A percentile compares a stretch with the other conserved stretches of the same genome.
These are phyloP conservation scores for Pectinophora gossypiella DNA, from an alignment of 1,140 invertebrate species.

Conservation along the genomic window DNA sequence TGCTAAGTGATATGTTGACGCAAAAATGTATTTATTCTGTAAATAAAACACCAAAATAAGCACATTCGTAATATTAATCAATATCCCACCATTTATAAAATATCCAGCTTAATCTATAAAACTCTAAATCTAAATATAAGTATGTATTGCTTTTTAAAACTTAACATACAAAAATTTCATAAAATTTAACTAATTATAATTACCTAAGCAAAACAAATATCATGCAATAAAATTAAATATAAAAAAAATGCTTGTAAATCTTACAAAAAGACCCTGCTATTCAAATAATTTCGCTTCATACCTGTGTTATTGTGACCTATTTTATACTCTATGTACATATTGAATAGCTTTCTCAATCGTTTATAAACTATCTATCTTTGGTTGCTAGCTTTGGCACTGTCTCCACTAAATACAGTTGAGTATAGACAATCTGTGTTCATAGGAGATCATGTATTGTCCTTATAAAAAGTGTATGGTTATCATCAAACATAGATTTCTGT, in stretches of 20 bases:
- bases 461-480: no score
- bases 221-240: constrained; percentile 13
- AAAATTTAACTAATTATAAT: not conserved
- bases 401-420: not conserved
- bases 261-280: constrained; percentile 16
- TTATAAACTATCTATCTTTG: not conserved
- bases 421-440: not conserved
- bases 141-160: constrained; percentile 38
- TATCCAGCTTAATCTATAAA: constrained; percentile 11
- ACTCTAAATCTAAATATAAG: constrained; percentile 7
- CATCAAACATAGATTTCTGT: no score
- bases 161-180: constrained; percentile 13
- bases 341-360: not conserved
- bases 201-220: constrained; percentile 5
- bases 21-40: no score
- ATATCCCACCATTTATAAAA: constrained; percentile 26
- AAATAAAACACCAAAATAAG: constrained; percentile 45
- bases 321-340: not conserved
- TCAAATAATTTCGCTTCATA: not conserved
- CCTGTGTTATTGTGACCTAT: not conserved
- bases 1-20: no score
- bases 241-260: not conserved
- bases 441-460: not conserved
- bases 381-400: not conserved
- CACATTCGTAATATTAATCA: constrained; percentile 45